Base-by-base conservation (phyloP, 2,113 vertebrate genomes). In the Tragelaphus buxtoni region DNA sequence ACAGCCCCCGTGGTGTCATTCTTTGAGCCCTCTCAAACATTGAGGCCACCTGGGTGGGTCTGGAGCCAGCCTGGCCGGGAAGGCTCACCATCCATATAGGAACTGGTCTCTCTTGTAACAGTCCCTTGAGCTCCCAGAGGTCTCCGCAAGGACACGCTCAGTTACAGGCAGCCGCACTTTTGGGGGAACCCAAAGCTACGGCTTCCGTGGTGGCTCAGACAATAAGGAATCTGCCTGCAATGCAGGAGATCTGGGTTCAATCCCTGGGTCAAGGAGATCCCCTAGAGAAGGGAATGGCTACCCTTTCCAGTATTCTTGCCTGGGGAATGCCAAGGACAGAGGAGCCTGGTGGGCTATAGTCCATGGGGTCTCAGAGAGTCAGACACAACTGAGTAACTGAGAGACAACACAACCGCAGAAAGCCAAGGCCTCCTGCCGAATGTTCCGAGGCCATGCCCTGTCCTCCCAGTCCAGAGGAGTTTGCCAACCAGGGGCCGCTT, bases 181-280 rank as follows among this genome's bases (percentile, higher is more conserved):
- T 0, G 3, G 77, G 11, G 55, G 18, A 76, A 7, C 55, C 20
- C 51, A n/a, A 30, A 42, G 69, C 69, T 26, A 42, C 0, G 1
- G 35, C 69, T 42, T 72, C 69, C 3, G 0, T 3, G 69, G 69
- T 42, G 69, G 35, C 69, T 74, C 69, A 74, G 69, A 26, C 20
- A 26, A 11, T 42, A 74, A 2, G 7, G 35, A 42, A 74, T 42
- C 35, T 18, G 69, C 69, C 69, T 74, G 35, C 24, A 24, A 13
- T 13, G 35, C 69, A 7, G 69, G 22, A 42, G 35, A 24, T 3
- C 5, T 24, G 20, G n/a, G 65, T 69, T 69, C 17, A 10, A 3
- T 20, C n/a, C n/a, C n/a, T 11, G 10, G 35, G 69, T 42, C 35
- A 13, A 24, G 69, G 42, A 74, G 69, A 26, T 74, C 11, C 11